Percentiles rank a stretch among this genome's conserved stretches.
Conservation (phyloP, 2,888 invertebrate species). For the Patella caerulea region DNA sequence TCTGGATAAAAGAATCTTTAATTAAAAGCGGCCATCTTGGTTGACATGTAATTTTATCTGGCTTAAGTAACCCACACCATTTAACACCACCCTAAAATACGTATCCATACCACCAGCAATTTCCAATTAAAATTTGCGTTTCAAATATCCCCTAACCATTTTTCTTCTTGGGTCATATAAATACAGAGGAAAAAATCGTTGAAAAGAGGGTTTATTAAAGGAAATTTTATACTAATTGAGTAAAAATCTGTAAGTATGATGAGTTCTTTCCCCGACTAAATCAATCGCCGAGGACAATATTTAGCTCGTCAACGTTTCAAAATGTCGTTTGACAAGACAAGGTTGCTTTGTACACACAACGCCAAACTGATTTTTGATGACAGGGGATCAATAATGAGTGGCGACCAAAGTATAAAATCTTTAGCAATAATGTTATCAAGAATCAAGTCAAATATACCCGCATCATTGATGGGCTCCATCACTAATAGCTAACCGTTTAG, state of each 20-base stretch:
- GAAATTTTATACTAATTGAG: neutral
- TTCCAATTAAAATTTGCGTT: slow-evolving; percentile 1
- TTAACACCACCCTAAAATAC: neutral
- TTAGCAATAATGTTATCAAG: too few relatives aligned
- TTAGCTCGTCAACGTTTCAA: slow-evolving; percentile 5
- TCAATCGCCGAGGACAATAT: slow-evolving; percentile 7
- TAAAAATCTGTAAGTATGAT: slow-evolving; percentile 7
- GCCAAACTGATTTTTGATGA: slow-evolving; percentile 13
- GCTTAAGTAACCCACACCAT: neutral
- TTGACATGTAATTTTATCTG: slow-evolving; percentile 9
- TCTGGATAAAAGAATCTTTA: slow-evolving; percentile 9
- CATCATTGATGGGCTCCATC: too few relatives aligned
- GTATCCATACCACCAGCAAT: neutral
- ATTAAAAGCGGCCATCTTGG: slow-evolving; percentile 7
- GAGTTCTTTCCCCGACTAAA: neutral
- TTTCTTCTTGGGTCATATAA: too few relatives aligned
- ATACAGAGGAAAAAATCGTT: too few relatives aligned
- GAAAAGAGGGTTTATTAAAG: neutral
- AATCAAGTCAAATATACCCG: too few relatives aligned
- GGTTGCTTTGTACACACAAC: neutral
- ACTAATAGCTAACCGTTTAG: too few relatives aligned
- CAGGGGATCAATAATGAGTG: neutral
- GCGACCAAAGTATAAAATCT: neutral
- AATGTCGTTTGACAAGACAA: slow-evolving; percentile 1
- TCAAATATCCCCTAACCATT: too few relatives aligned